A percentile compares a stretch with the other conserved stretches of the same genome.
Evolutionary conservation across 2,888 invertebrate genomes (phyloP).

Genomic region (Saturnia pavonia): DNA sequence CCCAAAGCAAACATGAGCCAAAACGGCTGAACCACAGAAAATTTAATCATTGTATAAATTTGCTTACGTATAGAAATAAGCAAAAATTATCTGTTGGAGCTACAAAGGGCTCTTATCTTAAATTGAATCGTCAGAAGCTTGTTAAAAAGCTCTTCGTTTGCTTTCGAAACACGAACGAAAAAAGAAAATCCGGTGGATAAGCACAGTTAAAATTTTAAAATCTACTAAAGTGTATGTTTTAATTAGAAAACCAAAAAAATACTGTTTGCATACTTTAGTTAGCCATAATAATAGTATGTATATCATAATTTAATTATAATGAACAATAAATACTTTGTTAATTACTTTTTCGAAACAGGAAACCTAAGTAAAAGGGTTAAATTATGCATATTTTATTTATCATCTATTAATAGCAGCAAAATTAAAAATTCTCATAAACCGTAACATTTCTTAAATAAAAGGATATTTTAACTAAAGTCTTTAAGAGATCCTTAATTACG

Average conservation of each 20-base stretch:
- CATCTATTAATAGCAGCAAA: too few relatives aligned
- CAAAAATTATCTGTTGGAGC: constrained; percentile 28
- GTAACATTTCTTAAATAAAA: not conserved
- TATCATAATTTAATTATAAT: too few relatives aligned
- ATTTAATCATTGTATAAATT: constrained; percentile 20
- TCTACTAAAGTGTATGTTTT: not conserved
- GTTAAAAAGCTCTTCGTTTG: constrained; percentile 12
- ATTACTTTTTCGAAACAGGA: too few relatives aligned
- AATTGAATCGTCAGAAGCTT: constrained; percentile 35
- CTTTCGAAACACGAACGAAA: constrained; percentile 19
- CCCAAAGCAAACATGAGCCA: not conserved
- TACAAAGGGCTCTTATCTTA: constrained; percentile 31
- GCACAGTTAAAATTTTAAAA: not conserved
- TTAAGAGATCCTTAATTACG: not conserved
- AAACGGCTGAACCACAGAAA: constrained; percentile 11
- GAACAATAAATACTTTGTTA: too few relatives aligned
- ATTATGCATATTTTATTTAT: too few relatives aligned
- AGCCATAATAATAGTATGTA: too few relatives aligned
- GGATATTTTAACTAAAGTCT: not conserved
- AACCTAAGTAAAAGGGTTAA: too few relatives aligned
- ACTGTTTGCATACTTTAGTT: not conserved
- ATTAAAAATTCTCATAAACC: not conserved
- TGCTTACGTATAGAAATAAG: constrained; percentile 25
- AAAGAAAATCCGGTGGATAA: constrained; percentile 16
- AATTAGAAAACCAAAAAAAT: not conserved